These are phyloP conservation scores for Drosophila gaucha DNA, from an alignment of 2,888 invertebrate species.

Conservation along the genomic window DNA sequence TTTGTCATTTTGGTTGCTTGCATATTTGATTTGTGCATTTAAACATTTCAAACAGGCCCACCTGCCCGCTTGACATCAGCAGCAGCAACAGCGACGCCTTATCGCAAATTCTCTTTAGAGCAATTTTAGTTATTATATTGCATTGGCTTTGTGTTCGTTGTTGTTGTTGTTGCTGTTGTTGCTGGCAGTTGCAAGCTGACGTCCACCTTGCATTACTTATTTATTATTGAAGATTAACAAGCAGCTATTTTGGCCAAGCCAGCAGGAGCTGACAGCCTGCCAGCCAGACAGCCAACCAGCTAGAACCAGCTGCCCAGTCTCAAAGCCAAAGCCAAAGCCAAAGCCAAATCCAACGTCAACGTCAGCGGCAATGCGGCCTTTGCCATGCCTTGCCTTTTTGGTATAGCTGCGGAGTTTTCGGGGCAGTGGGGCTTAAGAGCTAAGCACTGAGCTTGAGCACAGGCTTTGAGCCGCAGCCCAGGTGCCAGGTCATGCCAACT, in stretches of 20 bases:
- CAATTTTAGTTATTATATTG: constrained; percentile 78
- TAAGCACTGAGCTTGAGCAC: constrained; percentile 24
- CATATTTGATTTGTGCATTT: constrained; percentile 79
- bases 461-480: constrained; percentile 19
- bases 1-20: constrained; percentile 67
- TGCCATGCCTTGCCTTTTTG: constrained; percentile 3
- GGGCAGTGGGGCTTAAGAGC: constrained; percentile 5
- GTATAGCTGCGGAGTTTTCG: neutral
- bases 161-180: constrained; percentile 31
- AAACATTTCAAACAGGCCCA: constrained; percentile 71
- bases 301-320: constrained; percentile 19
- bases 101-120: constrained; percentile 75
- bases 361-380: constrained; percentile 42
- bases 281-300: constrained; percentile 11
- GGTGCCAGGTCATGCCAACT: constrained; percentile 25
- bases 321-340: constrained; percentile 23
- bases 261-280: constrained; percentile 27
- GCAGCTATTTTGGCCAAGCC: constrained; percentile 58
- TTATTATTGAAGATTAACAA: constrained; percentile 78
- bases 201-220: constrained; percentile 70
- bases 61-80: neutral
- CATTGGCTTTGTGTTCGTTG: constrained; percentile 66
- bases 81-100: constrained; percentile 49
- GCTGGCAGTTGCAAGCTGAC: constrained; percentile 57
- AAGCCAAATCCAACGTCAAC: constrained; percentile 40